These are phyloP conservation scores for Microcebus jonahi DNA, from an alignment of 2,113 vertebrate species.

Conservation along the genomic window DNA sequence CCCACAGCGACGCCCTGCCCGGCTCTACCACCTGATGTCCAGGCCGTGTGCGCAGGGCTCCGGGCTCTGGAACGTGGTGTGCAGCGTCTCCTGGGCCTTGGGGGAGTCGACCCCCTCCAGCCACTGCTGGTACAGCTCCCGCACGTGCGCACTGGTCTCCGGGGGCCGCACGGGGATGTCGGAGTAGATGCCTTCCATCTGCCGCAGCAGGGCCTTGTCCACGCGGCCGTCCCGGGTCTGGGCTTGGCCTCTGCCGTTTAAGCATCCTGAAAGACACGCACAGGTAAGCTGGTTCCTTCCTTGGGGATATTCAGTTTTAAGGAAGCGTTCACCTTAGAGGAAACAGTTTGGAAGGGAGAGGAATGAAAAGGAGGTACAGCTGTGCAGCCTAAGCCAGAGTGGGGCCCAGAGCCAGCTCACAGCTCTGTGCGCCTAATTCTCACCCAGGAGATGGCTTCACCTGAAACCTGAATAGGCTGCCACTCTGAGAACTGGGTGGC, in stretches of 20 bases:
- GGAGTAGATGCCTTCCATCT: conserved; percentile 93
- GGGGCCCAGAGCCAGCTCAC: neutral
- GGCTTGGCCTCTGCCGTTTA: conserved; percentile 92
- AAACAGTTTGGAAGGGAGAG: neutral
- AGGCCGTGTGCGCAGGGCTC: conserved; percentile 67
- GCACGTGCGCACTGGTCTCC: conserved; percentile 86
- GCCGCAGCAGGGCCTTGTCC: conserved; percentile 90
- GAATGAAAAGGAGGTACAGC: fast-evolving
- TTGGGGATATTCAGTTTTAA: neutral
- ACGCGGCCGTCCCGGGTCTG: conserved; percentile 85
- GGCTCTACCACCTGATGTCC: conserved; percentile 87
- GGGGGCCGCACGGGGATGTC: conserved; percentile 90
- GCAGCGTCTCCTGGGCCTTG: conserved; percentile 86
- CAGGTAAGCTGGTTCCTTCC: neutral
- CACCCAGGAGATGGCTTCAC: neutral
- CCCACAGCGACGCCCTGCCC: neutral
- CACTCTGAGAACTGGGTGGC: neutral
- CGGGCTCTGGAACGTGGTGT: conserved; percentile 86
- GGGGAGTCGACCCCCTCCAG: conserved; percentile 91
- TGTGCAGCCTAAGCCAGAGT: fast-evolving
- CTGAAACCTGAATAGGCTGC: neutral
- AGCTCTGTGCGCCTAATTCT: neutral
- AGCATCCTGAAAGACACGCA: conserved; percentile 87
- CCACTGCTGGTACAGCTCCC: conserved; percentile 94
- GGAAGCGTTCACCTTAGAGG: neutral